Base-by-base conservation (phyloP, 2,888 invertebrate species). In the Drosophila hamatofila region DNA sequence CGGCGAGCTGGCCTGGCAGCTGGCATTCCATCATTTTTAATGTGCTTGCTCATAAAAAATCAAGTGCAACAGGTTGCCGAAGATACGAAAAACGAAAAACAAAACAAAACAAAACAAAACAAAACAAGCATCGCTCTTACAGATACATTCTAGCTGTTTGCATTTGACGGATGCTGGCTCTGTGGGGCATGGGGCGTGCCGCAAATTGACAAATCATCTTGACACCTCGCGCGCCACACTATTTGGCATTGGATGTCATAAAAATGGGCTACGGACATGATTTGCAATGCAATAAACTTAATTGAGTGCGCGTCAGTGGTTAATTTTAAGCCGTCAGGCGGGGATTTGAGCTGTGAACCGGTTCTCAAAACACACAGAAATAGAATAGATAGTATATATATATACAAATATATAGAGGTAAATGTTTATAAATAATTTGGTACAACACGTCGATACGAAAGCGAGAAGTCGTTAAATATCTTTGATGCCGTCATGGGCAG, bases 211-310 rank as follows among this genome's bases (percentile, higher is more conserved):
- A 88, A 85, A 84, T 88, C 84, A 83, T 84, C 83, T 81, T 88
- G 83, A 88, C 84, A 88, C 84, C 84, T 85, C 64, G 30, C 71
- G 9, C 37, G 67, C 71, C 58, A 57, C 65, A 56, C 61, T 63
- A 41, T 76, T 72, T 61, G 68, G 44, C 77, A 70, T 73, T 74
- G 71, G 63, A 70, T 76, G 83, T 77, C 82, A 83, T 89, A 84
- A 87, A 86, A 88, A 88, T 87, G 84, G 89, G 80, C 81, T 88
- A 87, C 75, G 77, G 71, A 73, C 78, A 89, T 87, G 83, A 87
- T 88, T 88, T 90, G 83, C 90, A 85, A 80, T 80, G 90, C 81
- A 87, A 88, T 84, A 88, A 89, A 88, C 67, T 85, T 89, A 89
- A 88, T 88, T 89, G 90, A 87, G 80, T 89, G 80, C 88, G 81